Evolutionary conservation across 2,888 invertebrate genomes (phyloP), one percentile per base, ranked within the genome.

Genomic region (Cremastinae sp.): DNA sequence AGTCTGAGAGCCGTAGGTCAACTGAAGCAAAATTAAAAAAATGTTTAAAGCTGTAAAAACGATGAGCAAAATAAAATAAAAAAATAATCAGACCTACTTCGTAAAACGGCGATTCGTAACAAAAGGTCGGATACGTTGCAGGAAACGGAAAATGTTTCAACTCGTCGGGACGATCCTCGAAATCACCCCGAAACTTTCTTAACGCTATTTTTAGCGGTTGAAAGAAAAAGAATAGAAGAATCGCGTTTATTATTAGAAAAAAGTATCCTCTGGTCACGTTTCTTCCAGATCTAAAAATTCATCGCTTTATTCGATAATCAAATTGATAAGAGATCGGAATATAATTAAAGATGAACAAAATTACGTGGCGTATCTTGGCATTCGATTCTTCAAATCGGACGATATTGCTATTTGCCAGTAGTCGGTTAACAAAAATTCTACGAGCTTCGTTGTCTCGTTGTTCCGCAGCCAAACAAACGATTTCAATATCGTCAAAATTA

Each of bases 381-480:
- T 74, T 18, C 36, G 53, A 53, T 59, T 49, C 43, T 70, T 51
- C 5, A 47, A 18, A 51, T 77, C 78, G 36, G 71, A 59, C 8
- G 36, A 18, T 5, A 74, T 66, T 9, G 74, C 78, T 36, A 83
- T 68, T 28, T 66, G 53, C 86, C 86, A 86, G 64, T 84, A 86
- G 75, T 84, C 81, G 36, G 77, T 81, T 54, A 85, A 36, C 78
- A 86, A 82, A 56, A 80, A 86, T 34, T 78, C 12, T 18, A 85
- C 80, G 43, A 85, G 76, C 53, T 79, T 75, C 47, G 81, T 43
- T 7, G 78, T 78, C 22, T 78, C 75, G 65, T 77, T 58, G 22
- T 79, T 84, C 4, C 58, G 61, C 4, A 83, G 74, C 84, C 86
- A 86, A 69, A 85, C 72, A 7, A 81, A 22, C n/a, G 84, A 83